Base-by-base conservation (phyloP, 92 coral and sea anemone genomes). In the Porites divaricata region DNA sequence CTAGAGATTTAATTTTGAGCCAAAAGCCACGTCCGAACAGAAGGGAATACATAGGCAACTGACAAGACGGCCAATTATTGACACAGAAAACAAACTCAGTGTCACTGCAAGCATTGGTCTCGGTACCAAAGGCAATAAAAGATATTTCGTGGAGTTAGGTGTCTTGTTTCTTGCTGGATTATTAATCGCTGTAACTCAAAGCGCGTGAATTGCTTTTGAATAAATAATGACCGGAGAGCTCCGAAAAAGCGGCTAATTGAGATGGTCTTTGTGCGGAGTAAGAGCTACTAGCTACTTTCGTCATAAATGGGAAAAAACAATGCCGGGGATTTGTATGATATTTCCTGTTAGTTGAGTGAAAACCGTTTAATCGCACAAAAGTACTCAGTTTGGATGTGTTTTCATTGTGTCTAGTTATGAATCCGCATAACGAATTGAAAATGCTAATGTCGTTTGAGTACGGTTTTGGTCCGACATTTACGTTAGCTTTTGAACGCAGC, bases 191-290 rank as follows among this genome's bases (percentile, higher is more conserved):
- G 45, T 61, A 64, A 71, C 14, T 16, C 70, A 28, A 70, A 59
- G 70, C 24, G 71, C 26, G n/a, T n/a, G 61, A 81, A 81, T 62
- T 59, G 69, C 51, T 73, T 61, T n/a, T 82, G 86, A 82, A 82
- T 82, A 61, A 72, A 63, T 82, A 82, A 82, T 82, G 63, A 56
- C 22, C 51, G 5, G 20, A 59, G 68, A 77, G 67, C n/a, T 26
- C 25, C 83, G 48, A 28, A 67, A 76, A 20, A 69, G 61, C 16
- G 9, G 69, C 76, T 69, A 80, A 80, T 69, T 80, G 85, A 28
- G 57, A 26, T 19, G 9, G 54, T 71, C 54, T 80, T 70, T 80
- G 85, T 80, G 57, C 26, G 8, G 23, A 17, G 23, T 19, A 68
- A 53, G 41, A 70, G 16, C 35, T 80, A 54, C 75, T 2, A 26